Percentiles rank a stretch among this genome's conserved stretches.
Evolutionary conservation across 2,113 vertebrate genomes (phyloP).

Genomic region (Candoia aspera): DNA sequence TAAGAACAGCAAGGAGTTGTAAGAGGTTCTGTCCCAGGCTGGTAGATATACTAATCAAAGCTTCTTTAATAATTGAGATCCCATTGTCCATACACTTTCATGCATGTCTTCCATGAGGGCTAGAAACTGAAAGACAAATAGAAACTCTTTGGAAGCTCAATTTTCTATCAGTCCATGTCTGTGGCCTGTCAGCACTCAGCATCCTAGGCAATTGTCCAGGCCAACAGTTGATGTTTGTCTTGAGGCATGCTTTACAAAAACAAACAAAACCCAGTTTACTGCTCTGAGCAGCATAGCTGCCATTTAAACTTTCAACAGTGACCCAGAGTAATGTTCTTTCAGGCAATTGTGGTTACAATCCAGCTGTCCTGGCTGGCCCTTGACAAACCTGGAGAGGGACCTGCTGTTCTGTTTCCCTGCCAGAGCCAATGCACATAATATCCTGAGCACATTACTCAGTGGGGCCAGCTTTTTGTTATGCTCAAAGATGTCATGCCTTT

Average conservation of each 20-base stretch:
- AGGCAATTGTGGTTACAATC: not conserved
- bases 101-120: not conserved
- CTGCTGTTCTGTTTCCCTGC: not conserved
- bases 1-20: too few species aligned
- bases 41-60: not conserved
- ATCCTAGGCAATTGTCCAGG: not conserved
- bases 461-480: not conserved
- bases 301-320: not conserved
- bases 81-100: not conserved
- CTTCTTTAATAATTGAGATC: not conserved
- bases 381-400: not conserved
- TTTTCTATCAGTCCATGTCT: not conserved
- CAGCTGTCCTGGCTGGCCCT: not conserved
- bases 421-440: not conserved
- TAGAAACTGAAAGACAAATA: not conserved
- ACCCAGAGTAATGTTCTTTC: not conserved
- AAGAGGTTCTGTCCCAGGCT: not conserved
- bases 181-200: not conserved
- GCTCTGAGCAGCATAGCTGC: not conserved
- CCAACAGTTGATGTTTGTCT: not conserved
- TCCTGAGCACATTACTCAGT: not conserved
- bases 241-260: not conserved
- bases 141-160: not conserved
- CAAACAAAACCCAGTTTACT: not conserved
- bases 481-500: not conserved